Base-by-base conservation (phyloP, 2,797 vertebrate species). In the Huso huso region DNA sequence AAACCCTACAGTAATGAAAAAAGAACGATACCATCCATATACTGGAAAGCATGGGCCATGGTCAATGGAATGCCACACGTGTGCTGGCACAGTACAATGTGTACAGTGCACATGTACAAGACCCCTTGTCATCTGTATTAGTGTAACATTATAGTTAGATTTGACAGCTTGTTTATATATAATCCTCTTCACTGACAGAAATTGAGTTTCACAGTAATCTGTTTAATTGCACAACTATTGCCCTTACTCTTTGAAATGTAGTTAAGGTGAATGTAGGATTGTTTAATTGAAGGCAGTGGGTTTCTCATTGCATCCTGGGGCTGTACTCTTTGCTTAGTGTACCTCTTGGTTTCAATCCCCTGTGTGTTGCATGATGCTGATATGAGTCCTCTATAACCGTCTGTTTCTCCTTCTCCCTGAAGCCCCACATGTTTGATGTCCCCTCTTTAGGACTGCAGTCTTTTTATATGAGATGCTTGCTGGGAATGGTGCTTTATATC, bases 251-350 rank as follows among this genome's bases (percentile, higher is more conserved):
- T 61, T 52, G 48, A 2, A 8, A 13, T 15, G 60, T 15, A 7
- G 8, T 63, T 59, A 59, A 52, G 61, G 61, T 60, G 51, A 48
- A 58, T 62, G 58, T 50, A 51, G 61, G 69, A 63, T 62, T 70
- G 62, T 63, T 59, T 61, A 61, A 59, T 62, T 11, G 49, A 37
- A 18, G 37, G 49, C 50, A 62, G 53, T 62, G 53, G 11, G 48
- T 68, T 68, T 68, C 49, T 6, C 15, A 23, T 18, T 23, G 62
- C 7, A 57, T 50, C n/a, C 10, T 18, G n/a, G 55, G 65, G 48
- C 48, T 3, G 48, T 59, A 37, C 23, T 37, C 23, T 37, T 49
- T n/a, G 13, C 60, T 48, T 55, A 7, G 4, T 12, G 10, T 6
- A 59, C 11, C 55, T 10, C 6, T 10, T 7, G 15, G 13, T 49